Percentiles rank a stretch among this genome's conserved stretches.
Evolutionary conservation across 2,113 vertebrate genomes (phyloP).

Genomic region (Salvelinus alpinus): DNA sequence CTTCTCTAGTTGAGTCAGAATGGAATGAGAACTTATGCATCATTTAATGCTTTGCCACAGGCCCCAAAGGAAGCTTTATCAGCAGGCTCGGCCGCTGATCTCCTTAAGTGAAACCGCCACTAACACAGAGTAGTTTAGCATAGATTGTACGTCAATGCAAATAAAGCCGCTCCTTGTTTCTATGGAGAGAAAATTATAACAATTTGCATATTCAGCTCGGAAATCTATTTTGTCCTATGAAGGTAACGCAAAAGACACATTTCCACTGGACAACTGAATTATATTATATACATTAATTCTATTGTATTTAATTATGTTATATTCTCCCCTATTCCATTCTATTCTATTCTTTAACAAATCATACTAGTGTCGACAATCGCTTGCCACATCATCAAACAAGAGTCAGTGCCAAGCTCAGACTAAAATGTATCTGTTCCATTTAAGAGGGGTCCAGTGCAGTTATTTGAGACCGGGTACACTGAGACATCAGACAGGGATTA

Average conservation of each 20-base stretch:
- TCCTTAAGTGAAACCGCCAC: not conserved
- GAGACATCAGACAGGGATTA: conserved; percentile 72
- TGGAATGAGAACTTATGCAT: conserved; percentile 30
- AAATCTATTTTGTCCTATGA: not conserved
- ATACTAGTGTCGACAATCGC: conserved; percentile 18
- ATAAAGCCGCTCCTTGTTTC: not conserved
- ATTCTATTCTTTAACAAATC: conserved; percentile 25
- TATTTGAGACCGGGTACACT: conserved; percentile 50
- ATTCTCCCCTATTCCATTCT: not conserved
- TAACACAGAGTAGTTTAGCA: not conserved
- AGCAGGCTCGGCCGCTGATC: not conserved
- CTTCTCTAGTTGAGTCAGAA: conserved; percentile 9
- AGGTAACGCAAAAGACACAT: not conserved
- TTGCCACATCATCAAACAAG: conserved; percentile 48
- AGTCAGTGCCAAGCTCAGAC: conserved; percentile 40
- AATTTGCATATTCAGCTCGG: too few relatives aligned
- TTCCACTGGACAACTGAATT: not conserved
- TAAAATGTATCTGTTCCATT: conserved; percentile 52
- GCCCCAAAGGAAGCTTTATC: conserved; percentile 20
- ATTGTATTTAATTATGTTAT: not conserved
- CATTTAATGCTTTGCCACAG: conserved; percentile 34
- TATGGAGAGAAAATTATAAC: not conserved
- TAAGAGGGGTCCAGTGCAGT: conserved; percentile 36
- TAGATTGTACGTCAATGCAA: not conserved
- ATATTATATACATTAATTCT: not conserved